These are phyloP conservation scores for Drosophila prosaltans DNA, from an alignment of 1,140 invertebrate species.

Conservation along the genomic window DNA sequence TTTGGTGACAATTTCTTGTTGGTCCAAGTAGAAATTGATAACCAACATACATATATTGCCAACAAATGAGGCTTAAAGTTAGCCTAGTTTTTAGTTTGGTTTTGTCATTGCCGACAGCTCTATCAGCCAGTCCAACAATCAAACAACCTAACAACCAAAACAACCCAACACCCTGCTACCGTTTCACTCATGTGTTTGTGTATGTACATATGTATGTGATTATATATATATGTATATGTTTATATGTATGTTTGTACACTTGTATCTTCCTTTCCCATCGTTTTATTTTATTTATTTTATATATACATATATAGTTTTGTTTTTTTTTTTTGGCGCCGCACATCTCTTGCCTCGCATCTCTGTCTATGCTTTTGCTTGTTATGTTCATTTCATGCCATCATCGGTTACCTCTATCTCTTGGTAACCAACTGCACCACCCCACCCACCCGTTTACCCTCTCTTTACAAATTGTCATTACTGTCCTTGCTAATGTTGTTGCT, in stretches of 20 bases:
- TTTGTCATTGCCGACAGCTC: constrained; percentile 8
- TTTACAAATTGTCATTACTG: constrained; percentile 37
- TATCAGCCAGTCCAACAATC: not conserved
- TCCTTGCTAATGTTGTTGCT: constrained; percentile 41
- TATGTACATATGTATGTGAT: no score
- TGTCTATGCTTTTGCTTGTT: constrained; percentile 19
- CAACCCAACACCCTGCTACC: constrained; percentile 3
- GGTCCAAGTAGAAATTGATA: not conserved
- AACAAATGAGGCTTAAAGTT: not conserved
- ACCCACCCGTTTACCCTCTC: not conserved
- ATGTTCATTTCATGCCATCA: constrained; percentile 35
- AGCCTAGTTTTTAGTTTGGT: constrained; percentile 7
- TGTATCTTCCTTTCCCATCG: not conserved
- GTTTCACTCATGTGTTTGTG: not conserved
- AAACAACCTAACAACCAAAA: not conserved
- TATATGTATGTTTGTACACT: not conserved
- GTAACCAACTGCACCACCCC: not conserved
- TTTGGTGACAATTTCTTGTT: no score
- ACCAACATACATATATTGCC: not conserved
- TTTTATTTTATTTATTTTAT: constrained; percentile 10
- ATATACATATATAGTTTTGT: not conserved
- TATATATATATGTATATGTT: no score
- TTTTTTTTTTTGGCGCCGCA: constrained; percentile 18
- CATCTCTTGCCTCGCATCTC: constrained; percentile 26
- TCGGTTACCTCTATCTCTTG: constrained; percentile 6